phyloP scores from a whole-genome alignment of 2,113 vertebrate genomes.

The Promerops cafer region DNA sequence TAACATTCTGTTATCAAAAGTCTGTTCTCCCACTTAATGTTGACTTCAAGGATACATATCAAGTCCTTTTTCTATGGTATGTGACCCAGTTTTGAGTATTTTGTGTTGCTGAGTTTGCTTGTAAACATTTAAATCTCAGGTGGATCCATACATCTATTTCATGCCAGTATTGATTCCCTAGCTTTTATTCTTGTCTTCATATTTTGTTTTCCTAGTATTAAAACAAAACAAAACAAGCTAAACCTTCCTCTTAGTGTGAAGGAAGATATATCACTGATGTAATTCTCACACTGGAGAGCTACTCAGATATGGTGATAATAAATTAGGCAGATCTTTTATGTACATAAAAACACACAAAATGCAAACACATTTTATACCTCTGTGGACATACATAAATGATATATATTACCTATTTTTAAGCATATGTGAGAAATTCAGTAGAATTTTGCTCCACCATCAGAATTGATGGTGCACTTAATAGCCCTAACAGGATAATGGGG shows the following conservation, averaged over 20 bases:
- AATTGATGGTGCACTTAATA: slow-evolving; percentile 18
- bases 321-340: background rate
- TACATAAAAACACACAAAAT: background rate
- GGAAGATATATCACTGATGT: background rate
- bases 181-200: background rate
- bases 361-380: background rate
- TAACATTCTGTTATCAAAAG: background rate
- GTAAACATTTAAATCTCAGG: background rate
- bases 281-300: background rate
- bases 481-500: slow-evolving; percentile 12
- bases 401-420: background rate
- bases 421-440: background rate
- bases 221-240: background rate
- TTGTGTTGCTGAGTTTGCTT: background rate
- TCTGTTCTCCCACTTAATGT: background rate
- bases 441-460: slow-evolving; percentile 5
- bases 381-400: background rate
- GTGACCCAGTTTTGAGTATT: background rate
- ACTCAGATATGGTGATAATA: background rate
- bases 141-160: background rate
- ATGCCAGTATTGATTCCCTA: background rate
- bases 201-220: background rate
- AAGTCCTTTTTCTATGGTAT: background rate
- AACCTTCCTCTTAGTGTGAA: background rate
- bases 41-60: background rate